A percentile compares a stretch with the other conserved stretches of the same genome.
Conservation (phyloP, 2,888 invertebrate species). For the Drosophila atripex region DNA sequence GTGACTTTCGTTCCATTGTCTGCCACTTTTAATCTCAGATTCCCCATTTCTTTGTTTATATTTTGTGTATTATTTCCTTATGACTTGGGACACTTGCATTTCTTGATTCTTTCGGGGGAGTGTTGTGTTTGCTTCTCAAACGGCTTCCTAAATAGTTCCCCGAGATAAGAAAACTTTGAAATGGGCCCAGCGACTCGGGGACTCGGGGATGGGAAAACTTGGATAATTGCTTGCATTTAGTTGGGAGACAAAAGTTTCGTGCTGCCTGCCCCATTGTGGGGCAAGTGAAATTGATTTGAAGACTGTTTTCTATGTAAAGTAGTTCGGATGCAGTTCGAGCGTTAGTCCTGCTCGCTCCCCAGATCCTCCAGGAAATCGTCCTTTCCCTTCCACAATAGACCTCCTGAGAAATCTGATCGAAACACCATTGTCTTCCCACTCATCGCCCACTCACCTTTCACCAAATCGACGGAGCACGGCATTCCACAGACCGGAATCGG, state of each 20-base stretch:
- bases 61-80: constrained; percentile 5
- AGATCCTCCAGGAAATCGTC: background rate
- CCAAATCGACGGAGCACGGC: background rate
- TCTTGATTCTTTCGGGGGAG: constrained; percentile 9
- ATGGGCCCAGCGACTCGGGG: background rate
- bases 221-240: constrained; percentile 30
- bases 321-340: background rate
- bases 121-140: constrained; percentile 10
- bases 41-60: background rate
- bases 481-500: constrained; percentile 16
- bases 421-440: constrained; percentile 17
- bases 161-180: constrained; percentile 32
- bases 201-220: background rate
- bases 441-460: constrained; percentile 24
- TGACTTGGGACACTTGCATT: constrained; percentile 7
- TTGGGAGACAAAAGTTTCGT: background rate
- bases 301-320: background rate
- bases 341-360: background rate
- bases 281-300: background rate
- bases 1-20: constrained; percentile 57
- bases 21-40: constrained; percentile 60
- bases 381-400: no score
- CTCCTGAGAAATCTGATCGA: background rate
- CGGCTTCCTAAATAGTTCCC: constrained; percentile 35
- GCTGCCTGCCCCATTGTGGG: background rate